Evolutionary conservation across 1,140 invertebrate genomes (phyloP).

Genomic region (Zaprionus ghesquierei): DNA sequence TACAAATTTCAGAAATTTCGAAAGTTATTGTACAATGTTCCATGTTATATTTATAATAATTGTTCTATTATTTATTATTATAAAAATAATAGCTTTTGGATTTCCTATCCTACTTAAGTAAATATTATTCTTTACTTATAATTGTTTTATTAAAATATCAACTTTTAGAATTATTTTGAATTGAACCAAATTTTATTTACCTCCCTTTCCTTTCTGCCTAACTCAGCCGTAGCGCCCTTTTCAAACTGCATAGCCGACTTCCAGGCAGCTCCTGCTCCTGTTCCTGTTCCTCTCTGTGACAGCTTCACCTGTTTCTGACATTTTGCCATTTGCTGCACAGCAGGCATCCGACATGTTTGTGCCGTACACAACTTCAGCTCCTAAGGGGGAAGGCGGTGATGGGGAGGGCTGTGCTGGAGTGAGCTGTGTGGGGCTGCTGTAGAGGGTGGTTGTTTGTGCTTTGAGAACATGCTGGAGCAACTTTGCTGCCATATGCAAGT

Average conservation of each 20-base stretch:
- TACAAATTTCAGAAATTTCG: too few species aligned
- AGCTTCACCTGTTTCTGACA: constrained; percentile 73
- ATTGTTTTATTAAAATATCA: not conserved
- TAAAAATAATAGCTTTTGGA: not conserved
- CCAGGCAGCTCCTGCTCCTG: not conserved
- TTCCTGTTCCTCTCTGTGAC: not conserved
- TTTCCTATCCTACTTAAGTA: not conserved
- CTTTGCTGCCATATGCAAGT: constrained; percentile 41
- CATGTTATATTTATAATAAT: not conserved
- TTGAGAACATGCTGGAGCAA: not conserved
- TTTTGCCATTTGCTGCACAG: constrained; percentile 70
- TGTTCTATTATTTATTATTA: not conserved
- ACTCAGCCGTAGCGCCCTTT: not conserved
- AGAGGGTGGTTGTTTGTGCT: not conserved
- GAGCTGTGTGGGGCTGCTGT: not conserved
- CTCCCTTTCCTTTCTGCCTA: not conserved
- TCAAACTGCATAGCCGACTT: not conserved
- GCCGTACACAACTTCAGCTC: not conserved
- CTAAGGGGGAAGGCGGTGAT: not conserved
- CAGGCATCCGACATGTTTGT: constrained; percentile 71
- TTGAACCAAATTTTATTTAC: not conserved
- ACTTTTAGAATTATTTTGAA: not conserved
- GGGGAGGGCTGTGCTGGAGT: not conserved
- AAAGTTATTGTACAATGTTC: too few species aligned
- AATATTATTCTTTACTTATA: too few species aligned